Percentiles rank a stretch among this genome's conserved stretches.
These are phyloP conservation scores for Ictidomys tridecemlineatus DNA, from an alignment of 2,113 vertebrate genomes.

Conservation along the genomic window DNA sequence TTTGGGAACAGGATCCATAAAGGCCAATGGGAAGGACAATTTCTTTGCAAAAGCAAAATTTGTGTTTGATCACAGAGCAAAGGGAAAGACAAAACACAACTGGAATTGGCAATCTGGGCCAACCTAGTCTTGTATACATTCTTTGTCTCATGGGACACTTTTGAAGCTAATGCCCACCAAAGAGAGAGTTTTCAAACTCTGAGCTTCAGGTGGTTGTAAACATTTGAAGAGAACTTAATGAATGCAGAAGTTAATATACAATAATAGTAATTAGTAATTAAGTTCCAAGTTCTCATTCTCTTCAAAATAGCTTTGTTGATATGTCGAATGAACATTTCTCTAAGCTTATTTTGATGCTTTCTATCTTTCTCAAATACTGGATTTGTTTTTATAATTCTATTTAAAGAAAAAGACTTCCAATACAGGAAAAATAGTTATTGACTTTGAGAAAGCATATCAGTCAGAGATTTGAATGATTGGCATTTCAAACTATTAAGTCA, in stretches of 20 bases:
- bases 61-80: not conserved
- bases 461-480: not conserved
- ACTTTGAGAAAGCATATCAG: not conserved
- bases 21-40: not conserved
- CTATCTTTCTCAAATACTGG: not conserved
- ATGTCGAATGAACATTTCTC: not conserved
- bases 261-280: not conserved
- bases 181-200: not conserved
- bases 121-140: not conserved
- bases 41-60: not conserved
- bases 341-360: not conserved
- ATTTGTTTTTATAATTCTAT: constrained; percentile 20
- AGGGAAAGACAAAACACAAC: not conserved
- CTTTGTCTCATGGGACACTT: not conserved
- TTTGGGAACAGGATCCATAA: not conserved
- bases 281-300: not conserved
- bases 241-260: not conserved
- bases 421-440: not conserved
- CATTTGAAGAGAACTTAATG: not conserved
- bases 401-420: not conserved
- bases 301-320: not conserved
- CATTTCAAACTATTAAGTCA: not conserved
- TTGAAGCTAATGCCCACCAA: not conserved
- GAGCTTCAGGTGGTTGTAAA: not conserved
- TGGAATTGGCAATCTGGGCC: not conserved